Percentiles rank a stretch among this genome's conserved stretches.
These are phyloP conservation scores for Tillus elongatus DNA, from an alignment of 2,888 invertebrate species.

Conservation along the genomic window DNA sequence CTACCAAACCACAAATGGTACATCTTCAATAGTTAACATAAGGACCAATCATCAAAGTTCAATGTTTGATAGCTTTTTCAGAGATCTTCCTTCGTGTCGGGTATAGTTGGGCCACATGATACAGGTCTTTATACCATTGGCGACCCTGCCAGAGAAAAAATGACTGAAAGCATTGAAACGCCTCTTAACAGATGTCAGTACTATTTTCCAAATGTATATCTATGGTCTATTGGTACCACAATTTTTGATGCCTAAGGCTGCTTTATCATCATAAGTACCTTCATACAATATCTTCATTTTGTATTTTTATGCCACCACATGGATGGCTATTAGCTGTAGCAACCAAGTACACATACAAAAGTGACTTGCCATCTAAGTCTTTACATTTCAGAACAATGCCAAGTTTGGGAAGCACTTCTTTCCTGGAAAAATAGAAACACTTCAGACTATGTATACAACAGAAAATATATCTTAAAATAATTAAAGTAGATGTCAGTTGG, in stretches of 20 bases:
- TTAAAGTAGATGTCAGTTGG: conserved; percentile 43
- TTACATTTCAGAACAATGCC: conserved; percentile 85
- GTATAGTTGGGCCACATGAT: conserved; percentile 99
- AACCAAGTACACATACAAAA: conserved; percentile 96
- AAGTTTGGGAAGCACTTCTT: conserved; percentile 87
- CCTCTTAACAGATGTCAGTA: conserved; percentile 98
- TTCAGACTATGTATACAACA: background rate
- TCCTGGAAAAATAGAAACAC: conserved; percentile 6
- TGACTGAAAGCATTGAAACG: conserved; percentile 99
- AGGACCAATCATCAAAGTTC: conserved; percentile 99
- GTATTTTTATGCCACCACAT: conserved; percentile 97
- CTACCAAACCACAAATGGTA: conserved; percentile 99
- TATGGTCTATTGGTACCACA: conserved; percentile 96
- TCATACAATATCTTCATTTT: conserved; percentile 99
- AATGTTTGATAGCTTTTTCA: conserved; percentile 99
- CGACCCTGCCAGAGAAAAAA: conserved; percentile 90
- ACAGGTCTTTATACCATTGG: conserved; percentile 87
- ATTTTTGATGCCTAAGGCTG: conserved; percentile 49
- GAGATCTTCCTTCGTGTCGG: conserved; percentile 98
- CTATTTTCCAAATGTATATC: conserved; percentile 99
- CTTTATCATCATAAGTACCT: conserved; percentile 94
- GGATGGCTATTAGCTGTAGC: conserved; percentile 99
- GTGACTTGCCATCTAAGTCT: conserved; percentile 91
- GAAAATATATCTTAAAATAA: conserved; percentile 1
- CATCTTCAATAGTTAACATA: conserved; percentile 99